Base-by-base conservation (phyloP, 2,797 vertebrate genomes). In the Botia almorhae region DNA sequence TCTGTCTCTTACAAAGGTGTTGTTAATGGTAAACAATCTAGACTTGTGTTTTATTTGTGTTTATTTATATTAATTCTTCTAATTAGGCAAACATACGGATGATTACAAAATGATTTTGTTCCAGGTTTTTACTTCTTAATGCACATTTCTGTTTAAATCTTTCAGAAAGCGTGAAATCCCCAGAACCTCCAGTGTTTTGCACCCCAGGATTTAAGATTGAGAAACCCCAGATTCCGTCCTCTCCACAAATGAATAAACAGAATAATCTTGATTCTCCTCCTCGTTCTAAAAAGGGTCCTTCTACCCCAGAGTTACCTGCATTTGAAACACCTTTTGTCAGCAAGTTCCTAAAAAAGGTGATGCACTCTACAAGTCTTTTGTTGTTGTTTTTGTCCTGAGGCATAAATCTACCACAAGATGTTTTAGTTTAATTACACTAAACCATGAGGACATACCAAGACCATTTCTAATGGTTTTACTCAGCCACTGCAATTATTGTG, bases 161-260 rank as follows among this genome's bases (percentile, higher is more conserved):
- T 39, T 21, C 74, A 90, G 91, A 87, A 76, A 73, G 48, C 56
- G 14, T 91, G 80, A 80, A 89, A 80, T 96, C 96, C 43, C 96
- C 96, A 12, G 91, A 93, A 87, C 75, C 83, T 0, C 94, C 96
- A 29, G 90, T 88, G 16, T 90, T 97, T 83, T 93, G 88, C 69
- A 97, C 96, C 14, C 94, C 94, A 7, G 94, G 94, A 29, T 88
- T 96, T 80, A 96, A 94, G 80, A 88, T 92, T 23, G 89, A 90
- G 79, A 92, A 92, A 88, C 83, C 84, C 48, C 88, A 84, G 0
- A 56, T 1, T 12, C 21, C 51, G 2, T 46, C 55, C 21, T 78
- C 87, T 86, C 67, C 88, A 55, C 74, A 80, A 19, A 46, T 63
- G 12, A 89, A 76, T 69, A 2, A 69, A 69, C 81, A 69, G 6